Evolutionary conservation across 2,113 vertebrate genomes (phyloP).

Genomic region (Microcebus tavaratra): DNA sequence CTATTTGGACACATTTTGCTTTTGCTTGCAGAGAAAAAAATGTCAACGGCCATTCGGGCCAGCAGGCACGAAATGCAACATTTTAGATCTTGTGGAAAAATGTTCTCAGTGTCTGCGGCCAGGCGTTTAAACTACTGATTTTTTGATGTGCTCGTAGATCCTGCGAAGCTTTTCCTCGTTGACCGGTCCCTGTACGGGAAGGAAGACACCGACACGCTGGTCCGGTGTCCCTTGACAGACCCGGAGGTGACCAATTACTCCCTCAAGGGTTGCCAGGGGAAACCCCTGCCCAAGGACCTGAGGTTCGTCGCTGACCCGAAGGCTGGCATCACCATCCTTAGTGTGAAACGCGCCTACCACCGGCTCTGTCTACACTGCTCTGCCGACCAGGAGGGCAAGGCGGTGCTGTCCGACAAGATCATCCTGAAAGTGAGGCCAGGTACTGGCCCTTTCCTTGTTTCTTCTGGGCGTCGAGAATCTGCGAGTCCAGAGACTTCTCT

Average conservation of each 20-base stretch:
- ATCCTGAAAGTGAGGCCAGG: conserved; percentile 86
- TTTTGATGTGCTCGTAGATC: conserved; percentile 86
- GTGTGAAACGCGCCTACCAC: conserved; percentile 86
- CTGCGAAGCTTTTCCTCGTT: conserved; percentile 89
- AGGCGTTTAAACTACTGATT: neutral
- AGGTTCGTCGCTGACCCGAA: conserved; percentile 86
- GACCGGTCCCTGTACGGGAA: conserved; percentile 83
- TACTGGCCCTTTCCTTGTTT: conserved; percentile 45
- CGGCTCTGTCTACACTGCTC: conserved; percentile 92
- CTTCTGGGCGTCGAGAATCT: fast-evolving
- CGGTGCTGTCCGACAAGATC: conserved; percentile 73
- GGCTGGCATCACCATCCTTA: conserved; percentile 89
- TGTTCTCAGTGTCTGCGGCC: neutral
- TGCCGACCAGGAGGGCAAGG: conserved; percentile 81
- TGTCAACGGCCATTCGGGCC: neutral
- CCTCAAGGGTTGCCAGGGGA: conserved; percentile 86
- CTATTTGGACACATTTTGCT: neutral
- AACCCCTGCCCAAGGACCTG: conserved; percentile 85
- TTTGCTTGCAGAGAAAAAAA: neutral
- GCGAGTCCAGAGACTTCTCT: neutral
- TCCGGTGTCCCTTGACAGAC: conserved; percentile 93
- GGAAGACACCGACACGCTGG: conserved; percentile 86
- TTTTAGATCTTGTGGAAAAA: neutral
- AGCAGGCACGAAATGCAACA: neutral
- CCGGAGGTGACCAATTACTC: conserved; percentile 88